Percentiles rank a stretch among this genome's conserved stretches.
Conservation (phyloP, 92 coral and sea anemone genomes). For the Parazoanthus darwini region DNA sequence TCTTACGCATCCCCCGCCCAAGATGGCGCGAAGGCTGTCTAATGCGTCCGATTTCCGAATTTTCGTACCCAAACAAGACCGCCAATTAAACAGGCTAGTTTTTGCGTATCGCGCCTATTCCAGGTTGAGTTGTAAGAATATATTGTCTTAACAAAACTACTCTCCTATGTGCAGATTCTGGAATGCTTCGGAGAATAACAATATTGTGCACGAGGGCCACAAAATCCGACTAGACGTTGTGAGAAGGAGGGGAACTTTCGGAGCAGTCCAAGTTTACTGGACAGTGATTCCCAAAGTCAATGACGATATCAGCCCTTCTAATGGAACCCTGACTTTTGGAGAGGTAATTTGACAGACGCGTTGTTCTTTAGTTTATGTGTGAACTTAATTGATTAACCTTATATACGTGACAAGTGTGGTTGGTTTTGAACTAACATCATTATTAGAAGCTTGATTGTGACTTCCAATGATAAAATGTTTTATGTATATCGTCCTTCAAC, state of each 20-base stretch:
- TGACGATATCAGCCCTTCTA: constrained; percentile 77
- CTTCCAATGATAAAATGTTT: neutral
- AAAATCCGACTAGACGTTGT: constrained; percentile 70
- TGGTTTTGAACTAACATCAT: neutral
- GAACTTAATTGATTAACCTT: no score
- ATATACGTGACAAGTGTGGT: neutral
- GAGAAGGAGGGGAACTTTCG: constrained; percentile 69
- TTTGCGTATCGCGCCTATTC: neutral
- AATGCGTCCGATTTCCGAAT: neutral
- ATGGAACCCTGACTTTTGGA: constrained; percentile 81
- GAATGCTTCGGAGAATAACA: constrained; percentile 46
- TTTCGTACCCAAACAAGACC: neutral
- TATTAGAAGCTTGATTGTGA: neutral
- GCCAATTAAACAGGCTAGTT: neutral
- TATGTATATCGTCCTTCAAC: no score
- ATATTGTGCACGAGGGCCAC: constrained; percentile 76
- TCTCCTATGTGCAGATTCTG: constrained; percentile 51
- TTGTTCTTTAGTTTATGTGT: neutral
- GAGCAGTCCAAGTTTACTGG: constrained; percentile 79
- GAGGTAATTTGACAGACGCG: constrained; percentile 49
- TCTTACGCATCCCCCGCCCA: no score
- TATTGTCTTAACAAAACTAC: neutral
- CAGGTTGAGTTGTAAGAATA: neutral
- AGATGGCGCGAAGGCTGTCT: no score
- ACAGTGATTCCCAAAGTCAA: constrained; percentile 51